Percentiles rank a stretch among this genome's conserved stretches.
These are phyloP conservation scores for Scrobipalpa atriplicella DNA, from an alignment of 2,888 invertebrate genomes.

Conservation along the genomic window DNA sequence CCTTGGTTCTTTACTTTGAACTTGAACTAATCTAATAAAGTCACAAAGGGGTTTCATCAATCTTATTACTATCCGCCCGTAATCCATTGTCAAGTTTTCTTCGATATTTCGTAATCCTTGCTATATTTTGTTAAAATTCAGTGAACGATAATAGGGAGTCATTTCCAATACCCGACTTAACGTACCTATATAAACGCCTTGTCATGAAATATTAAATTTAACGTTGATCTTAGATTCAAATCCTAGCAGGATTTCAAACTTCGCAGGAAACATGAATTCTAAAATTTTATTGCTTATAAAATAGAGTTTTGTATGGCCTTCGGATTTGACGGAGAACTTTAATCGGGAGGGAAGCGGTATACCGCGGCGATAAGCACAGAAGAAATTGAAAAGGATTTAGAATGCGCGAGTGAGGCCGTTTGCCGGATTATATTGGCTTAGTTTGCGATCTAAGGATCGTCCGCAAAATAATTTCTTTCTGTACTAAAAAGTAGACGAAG, in stretches of 20 bases:
- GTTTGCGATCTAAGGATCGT: slow-evolving; percentile 50
- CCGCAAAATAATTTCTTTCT: slow-evolving; percentile 28
- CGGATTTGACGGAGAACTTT: slow-evolving; percentile 3
- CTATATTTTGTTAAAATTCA: neutral
- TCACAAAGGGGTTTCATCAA: neutral
- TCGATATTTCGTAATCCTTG: neutral
- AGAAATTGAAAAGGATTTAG: slow-evolving; percentile 71
- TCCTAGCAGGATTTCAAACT: neutral
- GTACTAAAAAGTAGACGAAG: neutral
- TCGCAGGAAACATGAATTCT: slow-evolving; percentile 10
- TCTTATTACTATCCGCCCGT: neutral
- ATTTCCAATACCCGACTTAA: slow-evolving; percentile 1
- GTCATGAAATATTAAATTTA: slow-evolving; percentile 19
- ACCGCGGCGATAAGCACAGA: slow-evolving; percentile 52
- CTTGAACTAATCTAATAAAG: slow-evolving; percentile 22
- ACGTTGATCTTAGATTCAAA: slow-evolving; percentile 10
- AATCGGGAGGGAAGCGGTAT: neutral
- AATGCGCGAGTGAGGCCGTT: slow-evolving; percentile 57
- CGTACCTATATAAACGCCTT: too few relatives aligned
- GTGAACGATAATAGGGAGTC: too few relatives aligned
- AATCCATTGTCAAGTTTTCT: neutral
- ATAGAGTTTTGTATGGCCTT: neutral
- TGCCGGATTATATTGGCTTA: slow-evolving; percentile 68
- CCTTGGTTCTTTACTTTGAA: slow-evolving; percentile 15
- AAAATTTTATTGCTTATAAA: slow-evolving; percentile 25